phyloP scores from a whole-genome alignment of 2,888 invertebrate genomes.

The Eupeodes luniger region DNA sequence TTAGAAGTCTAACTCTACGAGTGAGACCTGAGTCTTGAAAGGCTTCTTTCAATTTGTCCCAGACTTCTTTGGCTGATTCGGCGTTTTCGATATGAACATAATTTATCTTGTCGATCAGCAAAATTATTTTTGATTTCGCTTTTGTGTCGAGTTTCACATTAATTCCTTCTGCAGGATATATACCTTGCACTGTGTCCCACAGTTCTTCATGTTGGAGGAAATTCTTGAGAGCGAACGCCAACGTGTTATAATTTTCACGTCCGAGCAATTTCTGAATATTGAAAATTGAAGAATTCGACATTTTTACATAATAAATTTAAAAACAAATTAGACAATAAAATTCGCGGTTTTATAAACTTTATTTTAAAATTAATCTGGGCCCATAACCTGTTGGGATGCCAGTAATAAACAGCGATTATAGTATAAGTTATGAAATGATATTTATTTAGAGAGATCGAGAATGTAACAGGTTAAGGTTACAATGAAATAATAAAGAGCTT shows the following conservation, averaged over 20 bases:
- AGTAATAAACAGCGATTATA: not conserved
- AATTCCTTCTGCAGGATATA: constrained; percentile 30
- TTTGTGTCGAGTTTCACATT: not conserved
- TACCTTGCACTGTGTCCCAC: constrained; percentile 62
- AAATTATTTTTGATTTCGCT: constrained; percentile 54
- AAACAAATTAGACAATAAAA: not conserved
- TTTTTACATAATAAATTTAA: not conserved
- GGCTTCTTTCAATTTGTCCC: constrained; percentile 58
- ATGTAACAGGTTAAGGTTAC: too few relatives aligned
- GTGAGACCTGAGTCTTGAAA: constrained; percentile 58
- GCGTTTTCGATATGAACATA: constrained; percentile 57
- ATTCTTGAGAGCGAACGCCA: constrained; percentile 52
- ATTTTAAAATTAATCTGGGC: not conserved
- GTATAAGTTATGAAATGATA: not conserved
- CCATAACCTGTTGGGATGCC: constrained; percentile 15
- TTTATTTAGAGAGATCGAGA: too few relatives aligned
- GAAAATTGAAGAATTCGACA: not conserved
- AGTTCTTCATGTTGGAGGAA: constrained; percentile 58
- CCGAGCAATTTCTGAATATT: constrained; percentile 2
- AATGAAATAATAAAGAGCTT: too few relatives aligned
- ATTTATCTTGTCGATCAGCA: constrained; percentile 59
- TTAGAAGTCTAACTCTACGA: constrained; percentile 25
- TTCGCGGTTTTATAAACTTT: not conserved
- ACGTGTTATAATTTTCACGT: constrained; percentile 18
- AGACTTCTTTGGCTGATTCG: constrained; percentile 54